Evolutionary conservation across 2,113 vertebrate genomes (phyloP).

Genomic region (Alaudala cheleensis): DNA sequence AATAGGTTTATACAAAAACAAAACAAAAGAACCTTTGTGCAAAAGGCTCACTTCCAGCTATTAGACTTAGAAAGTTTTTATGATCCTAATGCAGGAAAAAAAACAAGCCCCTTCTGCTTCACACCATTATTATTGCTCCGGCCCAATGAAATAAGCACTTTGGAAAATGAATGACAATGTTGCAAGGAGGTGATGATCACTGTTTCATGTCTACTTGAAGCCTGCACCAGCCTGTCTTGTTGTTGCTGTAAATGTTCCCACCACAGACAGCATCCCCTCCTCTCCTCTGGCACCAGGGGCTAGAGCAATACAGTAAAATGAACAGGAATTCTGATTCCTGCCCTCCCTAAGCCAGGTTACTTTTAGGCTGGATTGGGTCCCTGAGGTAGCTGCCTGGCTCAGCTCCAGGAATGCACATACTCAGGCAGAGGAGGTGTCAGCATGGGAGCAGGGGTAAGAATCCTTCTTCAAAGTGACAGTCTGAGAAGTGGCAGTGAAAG

Average conservation of each 20-base stretch:
- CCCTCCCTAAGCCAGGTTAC: background rate
- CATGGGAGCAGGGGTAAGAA: background rate
- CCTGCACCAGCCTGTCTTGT: background rate
- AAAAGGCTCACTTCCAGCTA: background rate
- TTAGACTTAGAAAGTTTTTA: background rate
- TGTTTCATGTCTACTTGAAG: background rate
- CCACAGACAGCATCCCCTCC: background rate
- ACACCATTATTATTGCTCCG: background rate
- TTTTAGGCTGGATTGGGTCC: background rate
- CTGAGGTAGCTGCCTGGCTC: background rate
- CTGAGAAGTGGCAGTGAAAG: background rate
- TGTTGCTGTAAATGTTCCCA: background rate
- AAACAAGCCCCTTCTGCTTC: background rate
- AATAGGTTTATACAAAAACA: slow-evolving; percentile 29
- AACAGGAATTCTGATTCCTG: background rate
- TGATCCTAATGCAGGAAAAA: background rate
- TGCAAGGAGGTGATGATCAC: background rate
- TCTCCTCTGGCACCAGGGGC: background rate
- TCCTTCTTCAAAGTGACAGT: background rate
- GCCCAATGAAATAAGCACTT: background rate
- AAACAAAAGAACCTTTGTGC: slow-evolving; percentile 34
- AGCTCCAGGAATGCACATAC: background rate
- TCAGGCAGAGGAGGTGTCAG: background rate
- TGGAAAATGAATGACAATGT: background rate
- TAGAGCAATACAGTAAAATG: background rate